A percentile compares a stretch with the other conserved stretches of the same genome.
These are phyloP conservation scores for Montipora capitata DNA, from an alignment of 92 coral and sea anemone genomes.

Conservation along the genomic window DNA sequence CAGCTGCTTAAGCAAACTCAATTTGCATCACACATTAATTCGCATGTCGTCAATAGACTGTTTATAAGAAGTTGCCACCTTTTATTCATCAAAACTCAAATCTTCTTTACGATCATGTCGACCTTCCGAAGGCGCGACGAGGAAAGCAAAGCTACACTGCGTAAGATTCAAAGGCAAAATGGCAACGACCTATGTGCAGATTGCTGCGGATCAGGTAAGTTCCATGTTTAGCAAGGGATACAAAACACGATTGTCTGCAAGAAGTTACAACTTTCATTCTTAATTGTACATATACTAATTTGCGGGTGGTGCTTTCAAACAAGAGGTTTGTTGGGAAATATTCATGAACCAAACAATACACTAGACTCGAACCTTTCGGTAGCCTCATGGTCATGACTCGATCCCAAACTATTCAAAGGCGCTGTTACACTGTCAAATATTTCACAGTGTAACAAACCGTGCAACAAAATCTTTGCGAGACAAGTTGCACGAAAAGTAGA, in stretches of 20 bases:
- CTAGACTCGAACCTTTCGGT: too few relatives aligned
- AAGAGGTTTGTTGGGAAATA: too few relatives aligned
- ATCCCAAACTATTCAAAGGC: too few relatives aligned
- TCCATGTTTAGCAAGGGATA: not conserved
- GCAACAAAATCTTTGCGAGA: too few relatives aligned
- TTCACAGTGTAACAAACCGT: too few relatives aligned
- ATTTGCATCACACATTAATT: not conserved
- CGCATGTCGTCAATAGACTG: not conserved
- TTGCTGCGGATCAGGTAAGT: constrained; percentile 26
- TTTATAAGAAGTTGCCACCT: not conserved
- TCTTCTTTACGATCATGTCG: constrained; percentile 6
- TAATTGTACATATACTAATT: too few relatives aligned
- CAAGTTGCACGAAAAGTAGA: too few relatives aligned
- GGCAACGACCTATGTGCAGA: constrained; percentile 30
- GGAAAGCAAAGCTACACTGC: not conserved
- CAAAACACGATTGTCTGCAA: not conserved
- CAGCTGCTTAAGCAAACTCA: not conserved
- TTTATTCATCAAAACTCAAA: too few relatives aligned
- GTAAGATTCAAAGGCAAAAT: not conserved
- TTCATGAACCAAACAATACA: too few relatives aligned
- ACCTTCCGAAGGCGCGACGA: not conserved
- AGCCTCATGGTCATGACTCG: too few relatives aligned
- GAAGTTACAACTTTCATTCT: not conserved
- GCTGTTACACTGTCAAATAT: too few relatives aligned
- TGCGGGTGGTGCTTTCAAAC: too few relatives aligned